Conservation (phyloP, 2,113 vertebrate genomes). For the Psittacula cyanocephala region DNA sequence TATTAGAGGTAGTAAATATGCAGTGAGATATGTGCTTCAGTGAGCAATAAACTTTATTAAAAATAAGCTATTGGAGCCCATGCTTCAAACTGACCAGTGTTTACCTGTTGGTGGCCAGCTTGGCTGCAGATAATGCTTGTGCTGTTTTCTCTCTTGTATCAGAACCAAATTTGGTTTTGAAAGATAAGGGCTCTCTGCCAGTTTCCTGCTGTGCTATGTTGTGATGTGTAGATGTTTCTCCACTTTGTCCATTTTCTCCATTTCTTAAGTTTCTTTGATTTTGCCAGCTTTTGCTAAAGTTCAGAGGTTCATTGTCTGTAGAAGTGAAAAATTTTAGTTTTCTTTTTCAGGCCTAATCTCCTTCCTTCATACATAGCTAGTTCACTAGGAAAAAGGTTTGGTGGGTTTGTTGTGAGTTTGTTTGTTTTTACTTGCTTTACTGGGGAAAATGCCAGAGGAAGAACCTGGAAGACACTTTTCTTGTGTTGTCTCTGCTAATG, state of each 20-base stretch:
- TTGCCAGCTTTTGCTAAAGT: neutral
- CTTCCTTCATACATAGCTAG: neutral
- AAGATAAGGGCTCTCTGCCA: neutral
- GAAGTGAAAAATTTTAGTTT: neutral
- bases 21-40: neutral
- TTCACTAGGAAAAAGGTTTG: neutral
- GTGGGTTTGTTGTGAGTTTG: neutral
- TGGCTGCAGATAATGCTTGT: neutral
- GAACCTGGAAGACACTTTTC: neutral
- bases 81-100: neutral
- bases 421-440: neutral
- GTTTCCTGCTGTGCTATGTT: neutral
- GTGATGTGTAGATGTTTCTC: neutral
- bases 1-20: neutral
- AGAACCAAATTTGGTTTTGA: neutral
- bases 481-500: neutral
- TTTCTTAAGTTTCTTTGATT: neutral
- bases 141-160: neutral
- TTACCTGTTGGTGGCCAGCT: neutral
- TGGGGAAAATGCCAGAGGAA: neutral
- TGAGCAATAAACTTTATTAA: neutral
- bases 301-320: neutral
- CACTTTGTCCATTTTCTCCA: neutral
- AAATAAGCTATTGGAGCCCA: neutral
- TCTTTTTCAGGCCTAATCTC: neutral